Conservation (phyloP, 2,113 vertebrate genomes). For the Paratilapia polleni region DNA sequence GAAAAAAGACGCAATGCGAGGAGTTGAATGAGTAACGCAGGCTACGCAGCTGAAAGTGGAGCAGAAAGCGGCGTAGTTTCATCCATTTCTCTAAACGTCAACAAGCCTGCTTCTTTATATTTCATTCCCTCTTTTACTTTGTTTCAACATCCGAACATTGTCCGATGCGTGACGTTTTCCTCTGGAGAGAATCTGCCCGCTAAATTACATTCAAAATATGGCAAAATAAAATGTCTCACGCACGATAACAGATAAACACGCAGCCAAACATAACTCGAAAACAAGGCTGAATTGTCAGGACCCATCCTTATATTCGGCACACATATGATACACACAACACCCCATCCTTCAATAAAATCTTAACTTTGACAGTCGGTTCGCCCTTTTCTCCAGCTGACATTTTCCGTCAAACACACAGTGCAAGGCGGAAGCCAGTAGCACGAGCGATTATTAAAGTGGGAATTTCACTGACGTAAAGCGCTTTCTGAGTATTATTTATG, state of each 20-base stretch:
- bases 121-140: conserved; percentile 9
- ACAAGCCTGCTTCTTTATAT: neutral
- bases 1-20: conserved; percentile 67
- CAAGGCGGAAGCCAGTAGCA: conserved; percentile 43
- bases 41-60: conserved; percentile 64
- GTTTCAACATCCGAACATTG: neutral
- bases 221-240: neutral
- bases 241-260: neutral
- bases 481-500: accelerated
- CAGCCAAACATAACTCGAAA: neutral
- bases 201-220: conserved; percentile 23
- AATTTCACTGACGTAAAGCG: neutral
- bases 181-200: neutral
- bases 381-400: neutral
- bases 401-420: neutral
- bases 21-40: conserved; percentile 44
- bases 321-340: neutral
- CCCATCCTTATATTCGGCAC: conserved; percentile 29
- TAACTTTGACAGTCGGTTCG: conserved; percentile 25
- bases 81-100: neutral
- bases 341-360: neutral
- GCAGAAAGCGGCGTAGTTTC: conserved; percentile 20
- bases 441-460: conserved; percentile 2
- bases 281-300: neutral
- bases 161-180: conserved; percentile 10